These are phyloP conservation scores for Sander vitreus DNA, from an alignment of 2,113 vertebrate genomes.

Conservation along the genomic window DNA sequence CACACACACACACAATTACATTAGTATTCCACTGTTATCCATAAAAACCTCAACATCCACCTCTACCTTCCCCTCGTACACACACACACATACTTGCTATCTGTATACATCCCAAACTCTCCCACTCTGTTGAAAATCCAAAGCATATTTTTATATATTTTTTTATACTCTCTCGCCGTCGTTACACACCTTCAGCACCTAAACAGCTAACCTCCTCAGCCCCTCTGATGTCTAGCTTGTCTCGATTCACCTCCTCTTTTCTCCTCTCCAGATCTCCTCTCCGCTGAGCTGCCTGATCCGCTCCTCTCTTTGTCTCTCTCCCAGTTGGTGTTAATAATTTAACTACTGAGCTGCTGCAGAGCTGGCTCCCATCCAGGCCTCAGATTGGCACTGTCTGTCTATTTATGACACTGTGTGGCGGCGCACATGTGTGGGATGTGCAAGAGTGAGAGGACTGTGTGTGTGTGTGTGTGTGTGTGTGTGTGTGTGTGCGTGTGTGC, in stretches of 20 bases:
- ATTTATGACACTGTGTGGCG: conserved; percentile 80
- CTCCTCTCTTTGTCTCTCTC: conserved; percentile 80
- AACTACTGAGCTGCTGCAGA: conserved; percentile 83
- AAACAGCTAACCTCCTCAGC: conserved; percentile 25
- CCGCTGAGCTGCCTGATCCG: conserved; percentile 59
- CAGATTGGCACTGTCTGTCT: conserved; percentile 81
- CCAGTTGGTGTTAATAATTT: conserved; percentile 85
- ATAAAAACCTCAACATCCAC: conserved; percentile 61
- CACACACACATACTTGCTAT: conserved; percentile 9
- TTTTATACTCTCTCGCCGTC: not conserved
- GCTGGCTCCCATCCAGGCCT: conserved; percentile 81
- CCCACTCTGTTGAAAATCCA: conserved; percentile 20
- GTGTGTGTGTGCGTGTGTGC: conserved; percentile 12
- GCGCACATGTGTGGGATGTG: conserved; percentile 80
- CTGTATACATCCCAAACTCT: conserved; percentile 42
- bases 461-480: too few relatives aligned
- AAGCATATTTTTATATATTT: conserved; percentile 19
- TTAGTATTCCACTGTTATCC: conserved; percentile 74
- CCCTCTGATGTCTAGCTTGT: conserved; percentile 53
- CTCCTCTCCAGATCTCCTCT: conserved; percentile 69
- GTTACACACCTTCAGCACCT: conserved; percentile 7
- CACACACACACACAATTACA: conserved; percentile 24
- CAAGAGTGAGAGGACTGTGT: conserved; percentile 59
- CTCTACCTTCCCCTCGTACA: conserved; percentile 45
- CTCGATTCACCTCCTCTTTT: conserved; percentile 66